Base-by-base conservation (phyloP, 2,797 vertebrate species). In the Platyrinchus mystaceus region DNA sequence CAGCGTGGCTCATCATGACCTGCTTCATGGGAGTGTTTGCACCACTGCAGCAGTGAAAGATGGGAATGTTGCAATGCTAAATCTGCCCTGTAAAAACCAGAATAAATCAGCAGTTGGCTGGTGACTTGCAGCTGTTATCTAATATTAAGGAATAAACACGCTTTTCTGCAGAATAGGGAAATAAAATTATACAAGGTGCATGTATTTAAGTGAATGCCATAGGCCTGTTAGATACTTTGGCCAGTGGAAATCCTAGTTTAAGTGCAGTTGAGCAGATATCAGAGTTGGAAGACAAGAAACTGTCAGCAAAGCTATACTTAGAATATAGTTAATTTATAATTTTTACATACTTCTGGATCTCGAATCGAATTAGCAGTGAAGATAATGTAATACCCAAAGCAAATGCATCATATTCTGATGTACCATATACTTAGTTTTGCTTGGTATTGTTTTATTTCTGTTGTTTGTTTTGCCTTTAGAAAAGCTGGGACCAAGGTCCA, bases 401-500 rank as follows among this genome's bases (percentile, higher is more conserved):
- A 67, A 24, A 53, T 60, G 11, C 4, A 22, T 59, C 32, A 37
- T 55, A 56, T 80, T 94, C 14, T 75, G 26, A 24, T 1, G 0
- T 75, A 41, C 44, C 7, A 1, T 39, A 12, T 32, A 43, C 11
- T 83, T 84, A 81, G 18, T 77, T 89, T 73, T 84, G 27, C 52
- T 91, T 71, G 9, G 4, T 66, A 3, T 85, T 58, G 3, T 63
- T 87, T 92, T 74, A 9, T 46, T 75, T 73, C 70, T 59, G 27
- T 43, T 89, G 11, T 30, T 49, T 30, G 12, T 58, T 96, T 89
- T 94, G 1, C 71, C 94, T 92, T 75, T 95, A 99, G 99, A 99
- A 97, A 98, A 98, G 98, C 97, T 99, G 24, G 98, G 99, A 95
- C 98, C 99, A 9, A 98, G 99, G 77, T 98, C 98, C 73, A 99